Evolutionary conservation across 2,888 invertebrate genomes (phyloP), one percentile per base, ranked within the genome.

Genomic region (Ochropacha duplaris): DNA sequence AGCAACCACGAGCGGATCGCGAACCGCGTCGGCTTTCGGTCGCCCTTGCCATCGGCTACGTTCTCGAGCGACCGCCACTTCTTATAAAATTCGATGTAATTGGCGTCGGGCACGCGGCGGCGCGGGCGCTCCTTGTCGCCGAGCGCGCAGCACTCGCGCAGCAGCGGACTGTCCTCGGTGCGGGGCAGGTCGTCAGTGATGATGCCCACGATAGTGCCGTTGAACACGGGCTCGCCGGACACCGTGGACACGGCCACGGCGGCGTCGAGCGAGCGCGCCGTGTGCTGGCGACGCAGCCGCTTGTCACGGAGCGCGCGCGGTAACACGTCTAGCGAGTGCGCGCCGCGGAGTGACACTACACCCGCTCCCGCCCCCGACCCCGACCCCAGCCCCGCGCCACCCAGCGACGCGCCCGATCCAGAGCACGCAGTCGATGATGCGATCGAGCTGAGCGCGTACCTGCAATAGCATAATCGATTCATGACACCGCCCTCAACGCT

Each of bases 11-110:
- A 94, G 69, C 95, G 94, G 62, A 97, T 93, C 26, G 96, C 95
- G 73, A 95, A 94, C 59, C 95, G 94, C 56, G 94, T 93, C 78
- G 95, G 94, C 81, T 96, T 96, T 69, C 94, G 91, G 63, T 78
- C 70, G 44, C 72, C 77, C 73, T 89, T 88, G 54, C 69, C 79
- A 60, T 86, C 90, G 39, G 85, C 84, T 52, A 97, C 94, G 66
- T 95, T 94, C 86, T 97, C 97, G 55, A 97, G 90, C 52, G 97
- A 97, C 72, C 95, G 95, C 95, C 97, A 97, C 76, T 96, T 94
- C 86, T 96, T 96, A 68, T 94, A 93, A 70, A 92, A 89, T 78
- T 94, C 87, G 54, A 93, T 90, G 75, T 91, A 91, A 68, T 86
- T 86, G 5, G 87, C 76, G 71, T 92, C 91, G 68, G 84, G 83